Percentiles rank a stretch among this genome's conserved stretches.
Evolutionary conservation across 2,888 invertebrate genomes (phyloP).

Genomic region (Asteroscopus sphinx): DNA sequence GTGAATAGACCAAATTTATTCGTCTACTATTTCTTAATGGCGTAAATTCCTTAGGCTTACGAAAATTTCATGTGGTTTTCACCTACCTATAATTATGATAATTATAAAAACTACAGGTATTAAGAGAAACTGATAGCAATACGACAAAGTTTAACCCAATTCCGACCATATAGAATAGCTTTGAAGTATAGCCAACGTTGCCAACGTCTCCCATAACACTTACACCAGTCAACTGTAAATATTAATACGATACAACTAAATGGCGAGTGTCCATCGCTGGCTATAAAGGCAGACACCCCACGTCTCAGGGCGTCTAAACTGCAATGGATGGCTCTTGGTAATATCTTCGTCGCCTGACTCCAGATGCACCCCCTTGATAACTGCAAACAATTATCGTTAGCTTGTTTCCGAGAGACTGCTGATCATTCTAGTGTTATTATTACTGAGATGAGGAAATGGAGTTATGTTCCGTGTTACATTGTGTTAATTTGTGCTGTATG

Average conservation of each 20-base stretch:
- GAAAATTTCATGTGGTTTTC: too few relatives aligned
- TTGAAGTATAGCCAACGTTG: constrained; percentile 14
- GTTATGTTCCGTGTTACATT: neutral
- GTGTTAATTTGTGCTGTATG: neutral
- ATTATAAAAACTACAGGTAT: too few relatives aligned
- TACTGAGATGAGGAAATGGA: constrained; percentile 18
- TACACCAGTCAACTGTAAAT: constrained; percentile 1
- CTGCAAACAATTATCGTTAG: constrained; percentile 48
- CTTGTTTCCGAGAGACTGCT: constrained; percentile 40
- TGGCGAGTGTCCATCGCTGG: constrained; percentile 16
- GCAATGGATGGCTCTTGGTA: constrained; percentile 35
- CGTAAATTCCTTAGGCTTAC: too few relatives aligned
- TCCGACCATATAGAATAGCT: too few relatives aligned
- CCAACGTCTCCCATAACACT: constrained; percentile 25
- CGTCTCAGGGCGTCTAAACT: constrained; percentile 9
- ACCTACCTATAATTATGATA: too few relatives aligned
- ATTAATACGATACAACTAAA: constrained; percentile 29
- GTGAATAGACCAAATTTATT: too few relatives aligned
- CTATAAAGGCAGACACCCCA: neutral
- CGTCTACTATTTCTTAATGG: too few relatives aligned
- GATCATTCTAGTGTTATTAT: constrained; percentile 55
- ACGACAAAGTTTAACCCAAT: too few relatives aligned
- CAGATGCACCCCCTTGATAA: constrained; percentile 39
- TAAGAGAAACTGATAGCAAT: too few relatives aligned
- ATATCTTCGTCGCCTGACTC: constrained; percentile 30